Conservation (phyloP, 2,797 vertebrate species). For the Myiotriccus ornatus region DNA sequence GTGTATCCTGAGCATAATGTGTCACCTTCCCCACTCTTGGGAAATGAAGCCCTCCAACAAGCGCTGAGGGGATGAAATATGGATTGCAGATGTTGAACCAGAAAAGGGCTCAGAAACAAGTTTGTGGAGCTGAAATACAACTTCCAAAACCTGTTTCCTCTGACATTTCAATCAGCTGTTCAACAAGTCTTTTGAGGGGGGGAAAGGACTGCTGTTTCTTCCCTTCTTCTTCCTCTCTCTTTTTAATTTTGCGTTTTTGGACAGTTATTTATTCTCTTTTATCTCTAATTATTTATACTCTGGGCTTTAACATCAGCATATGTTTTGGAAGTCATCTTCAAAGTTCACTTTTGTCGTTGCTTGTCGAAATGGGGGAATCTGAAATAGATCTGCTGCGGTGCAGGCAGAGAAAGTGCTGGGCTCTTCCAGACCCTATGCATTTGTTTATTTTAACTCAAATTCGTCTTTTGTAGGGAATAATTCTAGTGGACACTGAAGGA, state of each 20-base stretch:
- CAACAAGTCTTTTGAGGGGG: slow-evolving; percentile 37
- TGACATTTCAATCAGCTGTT: slow-evolving; percentile 67
- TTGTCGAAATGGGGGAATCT: not conserved
- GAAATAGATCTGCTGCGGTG: not conserved
- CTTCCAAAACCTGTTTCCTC: slow-evolving; percentile 57
- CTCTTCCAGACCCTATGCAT: not conserved
- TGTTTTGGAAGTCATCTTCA: slow-evolving; percentile 29
- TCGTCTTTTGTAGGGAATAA: not conserved
- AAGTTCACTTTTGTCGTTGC: not conserved
- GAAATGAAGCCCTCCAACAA: slow-evolving; percentile 22
- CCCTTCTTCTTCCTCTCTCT: not conserved
- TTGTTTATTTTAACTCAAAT: not conserved
- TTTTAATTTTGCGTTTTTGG: slow-evolving; percentile 42
- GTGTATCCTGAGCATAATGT: not conserved
- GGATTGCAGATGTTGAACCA: slow-evolving; percentile 60
- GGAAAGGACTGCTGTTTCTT: not conserved
- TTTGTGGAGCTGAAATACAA: slow-evolving; percentile 12
- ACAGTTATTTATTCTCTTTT: slow-evolving; percentile 45
- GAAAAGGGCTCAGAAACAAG: slow-evolving; percentile 45
- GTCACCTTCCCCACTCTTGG: slow-evolving; percentile 49
- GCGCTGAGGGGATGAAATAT: slow-evolving; percentile 39
- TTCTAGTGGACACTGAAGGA: not conserved
- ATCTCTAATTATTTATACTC: slow-evolving; percentile 59
- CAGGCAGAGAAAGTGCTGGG: not conserved
- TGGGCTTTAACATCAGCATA: slow-evolving; percentile 50